Evolutionary conservation across 1,140 invertebrate genomes (phyloP), one percentile per base, ranked within the genome.

Genomic region (Phocides pigmalion): DNA sequence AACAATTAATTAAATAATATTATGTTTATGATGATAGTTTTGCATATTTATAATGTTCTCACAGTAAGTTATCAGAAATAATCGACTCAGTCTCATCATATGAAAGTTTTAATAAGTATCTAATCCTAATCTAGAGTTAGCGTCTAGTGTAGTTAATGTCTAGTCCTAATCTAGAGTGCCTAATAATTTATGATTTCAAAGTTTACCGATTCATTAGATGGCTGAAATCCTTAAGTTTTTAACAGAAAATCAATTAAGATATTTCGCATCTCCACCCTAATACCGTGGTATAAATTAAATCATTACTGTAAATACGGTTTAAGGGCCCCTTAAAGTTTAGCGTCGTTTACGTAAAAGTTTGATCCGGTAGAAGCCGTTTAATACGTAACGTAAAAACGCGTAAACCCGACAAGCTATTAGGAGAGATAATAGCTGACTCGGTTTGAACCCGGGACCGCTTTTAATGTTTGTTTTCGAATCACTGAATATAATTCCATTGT

Each of bases 401-500:
- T 54, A 54, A 41, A 42, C 37, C 51, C 37, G 51, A 56, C 51
- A 14, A 56, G 51, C 51, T 54, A 54, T 44, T 56, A 56, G 39
- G 39, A 25, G 32, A 44, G 39, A 56, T 56, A 56, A 56, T 56
- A 16, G 53, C 53, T 44, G 53, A 56, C 39, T 56, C 12, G 39
- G 22, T 44, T 58, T 58, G 28, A 58, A 58, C 22, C 41, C 39
- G 39, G 8, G 9, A 12, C 22, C 41, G 19, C 3, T 19, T 58
- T 58, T 58, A 58, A 58, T 58, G 53, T 58, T 58, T 58, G 53
- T 58, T 58, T 58, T 58, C 53, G 39, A 58, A 58, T 44, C 53
- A 58, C 14, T 58, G 53, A 58, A 58, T 58, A 58, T 58, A 44
- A 58, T 44, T 50, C 39, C 53, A 41, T 44, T 56, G 53, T 56